These are phyloP conservation scores for Lithosia quadra DNA, from an alignment of 2,888 invertebrate genomes.

Conservation along the genomic window DNA sequence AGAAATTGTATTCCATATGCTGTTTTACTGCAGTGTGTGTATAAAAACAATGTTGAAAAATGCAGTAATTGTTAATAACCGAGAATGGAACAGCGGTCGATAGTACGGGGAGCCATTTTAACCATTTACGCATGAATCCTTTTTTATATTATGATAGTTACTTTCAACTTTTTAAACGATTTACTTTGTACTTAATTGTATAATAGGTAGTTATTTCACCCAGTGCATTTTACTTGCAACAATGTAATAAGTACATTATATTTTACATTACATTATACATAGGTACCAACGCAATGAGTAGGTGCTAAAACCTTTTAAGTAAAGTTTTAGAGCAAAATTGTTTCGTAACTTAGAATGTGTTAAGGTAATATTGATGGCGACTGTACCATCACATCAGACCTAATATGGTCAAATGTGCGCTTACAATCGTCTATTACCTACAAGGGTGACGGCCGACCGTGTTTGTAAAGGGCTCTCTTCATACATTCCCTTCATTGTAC, in stretches of 20 bases:
- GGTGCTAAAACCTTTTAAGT: too few species aligned
- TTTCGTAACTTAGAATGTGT: too few species aligned
- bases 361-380: too few species aligned
- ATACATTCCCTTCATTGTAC: slow-evolving; percentile 21
- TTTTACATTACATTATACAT: too few species aligned
- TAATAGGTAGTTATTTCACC: not conserved
- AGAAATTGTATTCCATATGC: slow-evolving; percentile 12
- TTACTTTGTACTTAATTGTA: slow-evolving; percentile 2
- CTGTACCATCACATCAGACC: not conserved
- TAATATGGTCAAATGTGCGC: slow-evolving; percentile 12
- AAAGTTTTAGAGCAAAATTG: too few species aligned
- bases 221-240: not conserved
- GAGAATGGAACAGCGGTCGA: slow-evolving; percentile 5
- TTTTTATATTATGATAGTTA: not conserved
- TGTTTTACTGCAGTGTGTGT: slow-evolving; percentile 1
- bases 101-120: slow-evolving; percentile 3
- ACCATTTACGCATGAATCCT: not conserved
- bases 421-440: slow-evolving; percentile 15
- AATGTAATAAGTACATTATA: not conserved
- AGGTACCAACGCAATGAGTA: too few species aligned
- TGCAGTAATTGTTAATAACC: slow-evolving; percentile 12
- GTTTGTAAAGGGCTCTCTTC: slow-evolving; percentile 17
- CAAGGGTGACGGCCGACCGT: slow-evolving; percentile 14
- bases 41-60: slow-evolving; percentile 9
- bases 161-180: not conserved